Percentiles rank a stretch among this genome's conserved stretches.
Evolutionary conservation across 2,888 invertebrate species (phyloP).

Genomic region (Strigamia maritima): DNA sequence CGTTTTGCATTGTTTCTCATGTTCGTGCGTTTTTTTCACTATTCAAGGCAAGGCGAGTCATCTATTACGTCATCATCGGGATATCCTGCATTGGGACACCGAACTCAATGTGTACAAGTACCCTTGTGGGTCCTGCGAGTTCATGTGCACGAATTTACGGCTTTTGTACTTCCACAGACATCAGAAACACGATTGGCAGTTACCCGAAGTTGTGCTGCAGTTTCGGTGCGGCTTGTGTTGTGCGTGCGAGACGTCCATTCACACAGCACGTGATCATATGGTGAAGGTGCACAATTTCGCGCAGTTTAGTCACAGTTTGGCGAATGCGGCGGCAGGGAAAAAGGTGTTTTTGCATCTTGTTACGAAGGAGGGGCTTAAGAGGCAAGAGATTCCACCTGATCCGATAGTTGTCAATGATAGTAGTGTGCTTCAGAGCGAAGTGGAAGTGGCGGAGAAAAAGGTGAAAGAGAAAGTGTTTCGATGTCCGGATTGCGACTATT

Average conservation of each 20-base stretch:
- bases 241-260: neutral
- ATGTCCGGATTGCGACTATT: neutral
- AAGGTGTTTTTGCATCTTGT: conserved; percentile 4
- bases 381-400: neutral
- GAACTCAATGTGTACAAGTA: neutral
- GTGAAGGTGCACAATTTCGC: neutral
- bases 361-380: neutral
- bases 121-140: neutral
- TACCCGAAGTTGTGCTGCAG: neutral
- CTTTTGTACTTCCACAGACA: neutral
- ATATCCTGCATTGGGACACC: neutral
- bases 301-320: neutral
- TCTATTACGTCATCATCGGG: neutral
- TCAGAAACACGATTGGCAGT: conserved; percentile 7
- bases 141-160: neutral
- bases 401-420: neutral
- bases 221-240: neutral
- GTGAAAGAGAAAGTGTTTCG: neutral
- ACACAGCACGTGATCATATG: neutral
- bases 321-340: neutral
- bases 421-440: neutral
- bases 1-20: neutral
- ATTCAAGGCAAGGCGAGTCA: neutral
- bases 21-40: neutral
- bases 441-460: neutral